Base-by-base conservation (phyloP, 2,113 vertebrate genomes). In the Sander vitreus region DNA sequence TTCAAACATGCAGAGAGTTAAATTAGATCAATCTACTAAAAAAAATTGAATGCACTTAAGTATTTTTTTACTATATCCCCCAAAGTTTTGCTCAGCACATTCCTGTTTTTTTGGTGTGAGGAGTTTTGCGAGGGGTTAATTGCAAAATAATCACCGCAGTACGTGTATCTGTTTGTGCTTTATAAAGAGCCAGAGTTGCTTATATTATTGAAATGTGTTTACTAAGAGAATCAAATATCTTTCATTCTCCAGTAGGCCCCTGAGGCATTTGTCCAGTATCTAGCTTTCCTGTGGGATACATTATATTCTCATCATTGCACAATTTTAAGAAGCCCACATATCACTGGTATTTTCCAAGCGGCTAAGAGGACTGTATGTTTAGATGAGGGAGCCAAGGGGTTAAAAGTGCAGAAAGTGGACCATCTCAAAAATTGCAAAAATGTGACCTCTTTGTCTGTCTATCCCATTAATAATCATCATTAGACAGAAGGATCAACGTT, bases 401-500 rank as follows among this genome's bases (percentile, higher is more conserved):
- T 89, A 67, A 88, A 91, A 86, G 74, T 84, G 59, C 85, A 90
- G 12, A 33, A 79, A 79, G 50, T 73, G 54, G 68, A 55, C 66
- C 33, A 6, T 76, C 73, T 84, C 69, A 76, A 50, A 88, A 85
- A 91, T 85, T 51, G 51, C 79, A 93, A 93, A 84, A 88, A 91
- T 91, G 77, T 76, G 85, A 91, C 87, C 87, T 67, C 73, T 39
- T 3, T 81, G 70, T 63, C 69, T 71, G 68, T 88, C 72, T 51
- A 50, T 68, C 8, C n/a, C 74, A 91, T 91, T 82, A 86, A 90
- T 88, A 76, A 89, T 69, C 39, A 16, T 71, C 63, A 84, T 72
- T 78, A 70, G 76, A 82, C 79, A 73, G 73, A 70, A 55, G 71
- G 73, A 66, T 80, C 63, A 77, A 58, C 0, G 12, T 48, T 88